Evolutionary conservation across 1,140 invertebrate genomes (phyloP).

Genomic region (Gerris buenoi): DNA sequence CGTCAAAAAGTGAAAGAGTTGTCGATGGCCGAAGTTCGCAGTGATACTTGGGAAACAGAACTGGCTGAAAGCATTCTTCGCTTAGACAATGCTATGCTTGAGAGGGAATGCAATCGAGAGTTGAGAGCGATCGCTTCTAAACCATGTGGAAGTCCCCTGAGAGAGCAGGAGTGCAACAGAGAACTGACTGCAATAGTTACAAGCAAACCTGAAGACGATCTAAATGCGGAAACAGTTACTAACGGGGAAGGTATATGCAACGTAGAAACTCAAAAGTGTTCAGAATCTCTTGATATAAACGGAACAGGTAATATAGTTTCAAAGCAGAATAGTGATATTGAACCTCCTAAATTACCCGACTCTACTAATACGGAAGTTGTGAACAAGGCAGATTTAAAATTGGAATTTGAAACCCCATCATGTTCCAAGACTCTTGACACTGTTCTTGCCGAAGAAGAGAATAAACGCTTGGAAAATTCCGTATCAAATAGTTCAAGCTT

Average conservation of each 20-base stretch:
- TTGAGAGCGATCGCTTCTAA: constrained; percentile 11
- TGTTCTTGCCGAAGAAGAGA: not conserved
- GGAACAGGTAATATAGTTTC: not conserved
- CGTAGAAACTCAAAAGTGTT: not conserved
- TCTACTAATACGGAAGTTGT: not conserved
- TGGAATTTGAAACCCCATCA: too few species aligned
- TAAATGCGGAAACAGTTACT: not conserved
- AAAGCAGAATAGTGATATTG: not conserved
- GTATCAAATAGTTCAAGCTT: too few species aligned
- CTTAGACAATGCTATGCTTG: constrained; percentile 22
- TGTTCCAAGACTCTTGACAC: not conserved
- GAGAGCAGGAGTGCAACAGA: not conserved
- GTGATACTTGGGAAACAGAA: constrained; percentile 24
- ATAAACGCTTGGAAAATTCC: not conserved
- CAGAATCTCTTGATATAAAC: not conserved
- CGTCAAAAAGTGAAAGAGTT: constrained; percentile 23
- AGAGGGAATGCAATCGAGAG: constrained; percentile 22
- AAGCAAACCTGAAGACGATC: not conserved
- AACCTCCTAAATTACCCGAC: not conserved
- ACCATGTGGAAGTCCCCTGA: not conserved
- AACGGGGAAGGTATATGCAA: too few species aligned
- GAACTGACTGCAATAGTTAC: not conserved
- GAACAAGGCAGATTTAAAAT: too few species aligned
- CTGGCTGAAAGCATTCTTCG: constrained; percentile 22
- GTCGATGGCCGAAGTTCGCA: constrained; percentile 19